phyloP scores from a whole-genome alignment of 2,113 vertebrate genomes.

The Sebastes schlegelii region DNA sequence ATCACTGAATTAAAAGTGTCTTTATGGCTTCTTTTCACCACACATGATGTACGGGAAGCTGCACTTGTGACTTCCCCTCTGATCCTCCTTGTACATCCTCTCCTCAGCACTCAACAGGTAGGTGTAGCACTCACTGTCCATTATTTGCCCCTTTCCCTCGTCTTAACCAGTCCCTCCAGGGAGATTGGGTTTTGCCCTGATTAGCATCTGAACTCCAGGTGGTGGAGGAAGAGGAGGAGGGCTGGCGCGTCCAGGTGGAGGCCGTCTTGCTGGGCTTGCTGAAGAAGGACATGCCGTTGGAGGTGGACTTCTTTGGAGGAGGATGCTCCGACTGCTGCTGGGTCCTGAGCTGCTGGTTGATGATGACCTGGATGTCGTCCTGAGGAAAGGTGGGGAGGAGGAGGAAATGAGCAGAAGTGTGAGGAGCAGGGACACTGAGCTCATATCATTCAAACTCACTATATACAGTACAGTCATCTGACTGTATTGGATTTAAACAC shows the following conservation, averaged over 20 bases:
- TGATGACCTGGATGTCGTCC: slow-evolving; percentile 89
- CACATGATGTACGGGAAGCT: slow-evolving; percentile 7
- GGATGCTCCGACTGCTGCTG: slow-evolving; percentile 84
- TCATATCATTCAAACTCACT: background rate
- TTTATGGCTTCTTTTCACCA: slow-evolving; percentile 42
- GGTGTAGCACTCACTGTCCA: slow-evolving; percentile 1
- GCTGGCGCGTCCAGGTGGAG: slow-evolving; percentile 62
- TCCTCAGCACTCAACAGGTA: background rate
- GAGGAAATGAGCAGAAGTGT: slow-evolving; percentile 12
- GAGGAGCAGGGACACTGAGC: background rate
- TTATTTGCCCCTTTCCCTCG: slow-evolving; percentile 76
- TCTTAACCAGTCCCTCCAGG: slow-evolving; percentile 84
- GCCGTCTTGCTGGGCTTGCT: slow-evolving; percentile 59
- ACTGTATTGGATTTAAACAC: background rate
- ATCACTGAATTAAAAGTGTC: slow-evolving; percentile 31
- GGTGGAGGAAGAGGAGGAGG: slow-evolving; percentile 52
- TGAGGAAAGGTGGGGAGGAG: slow-evolving; percentile 54
- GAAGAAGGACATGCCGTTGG: slow-evolving; percentile 77
- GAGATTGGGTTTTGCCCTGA: slow-evolving; percentile 70
- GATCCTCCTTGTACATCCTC: background rate
- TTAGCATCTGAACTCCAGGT: slow-evolving; percentile 64
- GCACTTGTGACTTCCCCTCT: slow-evolving; percentile 5
- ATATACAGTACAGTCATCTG: background rate
- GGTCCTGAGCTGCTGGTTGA: slow-evolving; percentile 84
- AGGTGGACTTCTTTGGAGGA: slow-evolving; percentile 55